These are phyloP conservation scores for Neoniphon sammara DNA, from an alignment of 2,797 vertebrate species.

Conservation along the genomic window DNA sequence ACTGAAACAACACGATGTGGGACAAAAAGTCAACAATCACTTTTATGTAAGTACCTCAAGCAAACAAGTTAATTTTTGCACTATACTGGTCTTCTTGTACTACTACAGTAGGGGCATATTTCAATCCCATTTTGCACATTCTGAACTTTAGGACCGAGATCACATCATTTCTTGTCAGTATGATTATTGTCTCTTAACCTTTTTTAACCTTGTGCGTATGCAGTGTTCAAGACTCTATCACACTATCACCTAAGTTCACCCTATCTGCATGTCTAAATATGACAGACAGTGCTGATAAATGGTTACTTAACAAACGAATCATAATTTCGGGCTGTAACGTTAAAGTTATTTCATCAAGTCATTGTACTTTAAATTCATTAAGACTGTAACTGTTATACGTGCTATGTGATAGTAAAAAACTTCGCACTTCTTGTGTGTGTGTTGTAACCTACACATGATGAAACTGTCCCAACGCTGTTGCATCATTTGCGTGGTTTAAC, in stretches of 20 bases:
- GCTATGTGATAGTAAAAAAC: background rate
- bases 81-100: background rate
- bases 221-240: background rate
- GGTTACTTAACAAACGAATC: background rate
- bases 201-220: background rate
- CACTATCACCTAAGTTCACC: background rate
- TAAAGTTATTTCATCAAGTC: background rate
- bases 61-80: constrained; percentile 52
- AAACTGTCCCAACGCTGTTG: constrained; percentile 74
- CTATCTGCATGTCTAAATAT: too few species aligned
- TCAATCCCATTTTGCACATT: constrained; percentile 42
- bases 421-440: background rate
- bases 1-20: background rate
- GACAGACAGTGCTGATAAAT: background rate
- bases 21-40: constrained; percentile 13
- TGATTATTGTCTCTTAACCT: background rate
- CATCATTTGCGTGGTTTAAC: constrained; percentile 73
- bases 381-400: background rate
- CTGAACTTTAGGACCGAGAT: constrained; percentile 25
- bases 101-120: background rate
- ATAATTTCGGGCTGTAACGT: background rate
- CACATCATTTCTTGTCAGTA: constrained; percentile 18
- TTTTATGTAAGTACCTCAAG: constrained; percentile 3
- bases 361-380: too few species aligned
- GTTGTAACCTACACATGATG: constrained; percentile 61